Evolutionary conservation across 2,888 invertebrate genomes (phyloP).

Genomic region (Torymus texanus): DNA sequence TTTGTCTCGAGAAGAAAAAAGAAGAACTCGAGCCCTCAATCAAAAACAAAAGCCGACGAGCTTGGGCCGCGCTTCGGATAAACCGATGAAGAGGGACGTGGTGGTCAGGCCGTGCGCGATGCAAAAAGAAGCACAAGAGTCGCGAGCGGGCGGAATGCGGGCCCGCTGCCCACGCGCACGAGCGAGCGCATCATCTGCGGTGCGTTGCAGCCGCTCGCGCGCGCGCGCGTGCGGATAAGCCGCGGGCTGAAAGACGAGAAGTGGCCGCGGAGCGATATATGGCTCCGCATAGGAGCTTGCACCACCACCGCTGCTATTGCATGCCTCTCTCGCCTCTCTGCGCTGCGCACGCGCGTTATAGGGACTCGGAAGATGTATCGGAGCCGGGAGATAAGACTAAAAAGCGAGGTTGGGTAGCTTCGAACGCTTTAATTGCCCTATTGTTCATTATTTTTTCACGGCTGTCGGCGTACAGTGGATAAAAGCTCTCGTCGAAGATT

Average conservation of each 20-base stretch:
- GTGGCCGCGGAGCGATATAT: constrained; percentile 60
- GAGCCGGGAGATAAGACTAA: not conserved
- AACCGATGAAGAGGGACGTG: not conserved
- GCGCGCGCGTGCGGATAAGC: constrained; percentile 53
- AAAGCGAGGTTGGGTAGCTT: not conserved
- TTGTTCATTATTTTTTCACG: constrained; percentile 15
- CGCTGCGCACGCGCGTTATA: no score
- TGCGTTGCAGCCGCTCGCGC: constrained; percentile 23
- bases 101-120: constrained; percentile 12
- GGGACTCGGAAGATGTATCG: constrained; percentile 1
- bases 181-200: no score
- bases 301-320: not conserved
- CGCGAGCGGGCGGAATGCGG: constrained; percentile 20
- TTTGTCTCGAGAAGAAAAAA: constrained; percentile 9
- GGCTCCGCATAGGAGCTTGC: constrained; percentile 1
- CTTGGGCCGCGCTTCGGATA: not conserved
- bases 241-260: constrained; percentile 68
- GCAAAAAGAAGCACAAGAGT: constrained; percentile 22
- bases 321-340: not conserved
- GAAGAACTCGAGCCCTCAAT: constrained; percentile 2
- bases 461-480: not conserved
- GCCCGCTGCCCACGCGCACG: not conserved
- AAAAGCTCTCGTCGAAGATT: no score
- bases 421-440: constrained; percentile 8
- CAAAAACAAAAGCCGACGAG: constrained; percentile 23